Conservation (phyloP, 2,797 vertebrate species). For the Cryptoblepharus egeriae region DNA sequence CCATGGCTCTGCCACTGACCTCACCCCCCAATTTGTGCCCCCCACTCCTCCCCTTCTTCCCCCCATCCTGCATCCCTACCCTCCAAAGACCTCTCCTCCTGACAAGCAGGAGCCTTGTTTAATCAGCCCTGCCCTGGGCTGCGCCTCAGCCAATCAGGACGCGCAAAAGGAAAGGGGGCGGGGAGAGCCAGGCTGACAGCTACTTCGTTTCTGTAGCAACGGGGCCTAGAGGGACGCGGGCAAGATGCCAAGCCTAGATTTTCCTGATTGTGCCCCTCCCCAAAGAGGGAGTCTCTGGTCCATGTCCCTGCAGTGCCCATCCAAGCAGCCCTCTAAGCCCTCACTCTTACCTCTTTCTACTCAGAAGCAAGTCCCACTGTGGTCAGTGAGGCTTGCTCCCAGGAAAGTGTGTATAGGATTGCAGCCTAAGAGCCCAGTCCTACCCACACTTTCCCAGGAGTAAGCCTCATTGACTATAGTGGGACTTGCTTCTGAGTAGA, state of each 20-base stretch:
- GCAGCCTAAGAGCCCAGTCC: too few relatives aligned
- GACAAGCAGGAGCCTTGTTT: neutral
- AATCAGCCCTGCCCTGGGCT: neutral
- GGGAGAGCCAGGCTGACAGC: neutral
- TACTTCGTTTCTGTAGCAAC: slow-evolving; percentile 36
- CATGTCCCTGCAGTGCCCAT: too few relatives aligned
- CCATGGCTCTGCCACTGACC: too few relatives aligned
- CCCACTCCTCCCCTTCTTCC: rapidly evolving
- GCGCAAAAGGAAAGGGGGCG: neutral
- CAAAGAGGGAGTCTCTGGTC: neutral
- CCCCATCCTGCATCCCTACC: neutral
- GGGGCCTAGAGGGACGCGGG: neutral
- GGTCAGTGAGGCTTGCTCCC: too few relatives aligned
- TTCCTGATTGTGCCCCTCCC: neutral
- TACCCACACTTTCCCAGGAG: too few relatives aligned
- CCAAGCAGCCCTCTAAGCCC: too few relatives aligned
- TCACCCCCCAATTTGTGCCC: too few relatives aligned
- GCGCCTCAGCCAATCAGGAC: neutral
- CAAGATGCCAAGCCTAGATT: neutral
- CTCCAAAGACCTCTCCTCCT: neutral
- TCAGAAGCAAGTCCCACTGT: too few relatives aligned
- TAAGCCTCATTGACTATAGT: too few relatives aligned
- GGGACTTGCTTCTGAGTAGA: too few relatives aligned
- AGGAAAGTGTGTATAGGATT: too few relatives aligned
- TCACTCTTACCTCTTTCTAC: too few relatives aligned